Base-by-base conservation (phyloP, 2,113 vertebrate genomes). In the Mesitornis unicolor region DNA sequence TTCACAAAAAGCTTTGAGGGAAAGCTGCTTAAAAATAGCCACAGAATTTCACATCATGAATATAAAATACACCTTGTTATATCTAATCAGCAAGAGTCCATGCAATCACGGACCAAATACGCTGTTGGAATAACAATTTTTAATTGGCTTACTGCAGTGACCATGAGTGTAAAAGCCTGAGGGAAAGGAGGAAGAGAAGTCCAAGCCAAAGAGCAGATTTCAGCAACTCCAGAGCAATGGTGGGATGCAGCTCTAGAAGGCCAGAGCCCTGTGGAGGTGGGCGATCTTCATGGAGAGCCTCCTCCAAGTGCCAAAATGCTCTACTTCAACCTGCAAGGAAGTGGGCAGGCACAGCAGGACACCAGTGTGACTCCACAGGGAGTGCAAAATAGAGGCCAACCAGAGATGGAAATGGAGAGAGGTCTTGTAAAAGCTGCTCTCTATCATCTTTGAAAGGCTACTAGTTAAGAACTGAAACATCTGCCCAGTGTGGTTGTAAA, bases 1-100 rank as follows among this genome's bases (percentile, higher is more conserved):
- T 92, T 95, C 50, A 50, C 68, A 79, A 79, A 94, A 85, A 92
- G 21, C 26, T 90, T 69, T 47, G 25, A 61, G 67, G 38, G 29
- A 96, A 82, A 79, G 67, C 11, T 77, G 57, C 47, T 84, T 84
- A 77, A 84, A 96, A 92, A 65, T 14, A 95, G 84, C 54, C 53
- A 54, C 33, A 64, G 50, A 84, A 43, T 73, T 96, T 84, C 57
- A 95, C 38, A 87, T 53, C 29, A 76, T n/a, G 31, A 95, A 64
- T 78, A 38, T 47, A 77, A 89, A 93, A 95, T 57, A 80, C 28
- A 59, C 64, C 40, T 83, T 48, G 54, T 51, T 60, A 36, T 51
- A 78, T 50, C 42, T 76, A 57, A 91, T 90, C 70, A 67, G 40
- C 29, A 93, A 69, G 59, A 90, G 56, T 70, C 2, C 4, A 43